Evolutionary conservation across 2,113 vertebrate genomes (phyloP).

Genomic region (Erythrolamprus reginae): DNA sequence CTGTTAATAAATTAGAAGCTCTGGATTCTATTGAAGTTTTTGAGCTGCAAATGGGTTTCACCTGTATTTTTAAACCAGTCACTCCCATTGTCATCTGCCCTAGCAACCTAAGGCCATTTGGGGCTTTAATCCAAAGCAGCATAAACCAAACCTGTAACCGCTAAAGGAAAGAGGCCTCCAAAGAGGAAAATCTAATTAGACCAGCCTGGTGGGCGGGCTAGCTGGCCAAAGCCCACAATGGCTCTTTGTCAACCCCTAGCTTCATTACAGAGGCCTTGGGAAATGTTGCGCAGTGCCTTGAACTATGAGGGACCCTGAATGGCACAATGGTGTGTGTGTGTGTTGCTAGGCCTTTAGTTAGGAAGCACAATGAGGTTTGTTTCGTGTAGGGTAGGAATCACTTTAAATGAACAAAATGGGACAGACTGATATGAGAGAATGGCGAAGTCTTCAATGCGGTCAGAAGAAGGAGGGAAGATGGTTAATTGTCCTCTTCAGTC

Average conservation of each 20-base stretch:
- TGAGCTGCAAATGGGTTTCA: not conserved
- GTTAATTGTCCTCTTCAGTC: not conserved
- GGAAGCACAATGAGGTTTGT: conserved; percentile 5
- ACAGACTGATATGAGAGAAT: not conserved
- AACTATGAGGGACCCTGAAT: conserved; percentile 2
- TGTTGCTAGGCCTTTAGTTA: not conserved
- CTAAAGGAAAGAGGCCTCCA: conserved; percentile 5
- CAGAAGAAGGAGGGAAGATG: too few species aligned
- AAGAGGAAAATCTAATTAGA: conserved; percentile 13
- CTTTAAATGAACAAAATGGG: not conserved
- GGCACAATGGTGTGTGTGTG: not conserved
- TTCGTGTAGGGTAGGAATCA: not conserved
- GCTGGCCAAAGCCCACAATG: conserved; percentile 6
- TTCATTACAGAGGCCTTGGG: conserved; percentile 12
- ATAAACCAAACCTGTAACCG: not conserved
- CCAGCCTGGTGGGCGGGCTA: conserved; percentile 11
- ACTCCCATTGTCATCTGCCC: not conserved
- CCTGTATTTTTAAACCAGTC: not conserved
- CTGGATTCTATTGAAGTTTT: not conserved
- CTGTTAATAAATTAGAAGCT: not conserved
- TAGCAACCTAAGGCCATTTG: not conserved
- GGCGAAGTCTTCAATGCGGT: not conserved
- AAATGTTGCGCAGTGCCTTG: conserved; percentile 12
- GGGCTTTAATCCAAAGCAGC: not conserved
- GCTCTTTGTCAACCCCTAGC: conserved; percentile 9